Evolutionary conservation across 2,113 vertebrate species (phyloP), one percentile per base, ranked within the genome.

Genomic region (Crypturellus undulatus): DNA sequence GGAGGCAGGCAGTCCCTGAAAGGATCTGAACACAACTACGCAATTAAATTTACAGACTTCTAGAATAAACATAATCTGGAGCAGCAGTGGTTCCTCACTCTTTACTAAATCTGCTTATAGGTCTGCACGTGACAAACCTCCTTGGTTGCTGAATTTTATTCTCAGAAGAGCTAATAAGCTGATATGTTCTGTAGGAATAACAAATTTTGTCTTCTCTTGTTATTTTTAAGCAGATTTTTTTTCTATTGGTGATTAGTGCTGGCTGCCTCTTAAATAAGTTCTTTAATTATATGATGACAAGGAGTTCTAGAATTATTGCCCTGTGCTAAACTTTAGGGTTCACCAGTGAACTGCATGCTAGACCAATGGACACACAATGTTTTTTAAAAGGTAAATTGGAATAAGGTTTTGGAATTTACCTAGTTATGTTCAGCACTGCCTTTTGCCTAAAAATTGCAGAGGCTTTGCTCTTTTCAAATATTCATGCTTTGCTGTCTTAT

Each of bases 351-450:
- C 60, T 93, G 21, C 62, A 15, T 91, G 79, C 90, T 96, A 87
- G 63, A 78, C 14, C 17, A 63, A 56, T 36, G 70, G 80, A 90
- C 71, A 69, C 34, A 24, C 40, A 16, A 38, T 38, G 86, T 87
- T 81, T 95, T 92, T 82, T 59, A 84, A 94, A 95, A 95, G 93
- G 96, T 95, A 84, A 80, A 24, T 86, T 81, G 59, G 86, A 70
- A 95, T 63, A 89, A 86, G 60, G 32, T 87, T 86, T 87, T 79
- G 79, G 62, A 59, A 93, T 96, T 87, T 90, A 65, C 83, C 87
- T 95, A 87, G 87, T 94, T 89, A 84, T 8, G 24, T 51, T 88
- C 0, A 0, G 54, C 25, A n/a, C 7, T 9, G 12, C 30, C 34
- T 51, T 93, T 73, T 30, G 58, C 40, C 72, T 90, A 82, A 89